These are phyloP conservation scores for Amazona finschi DNA, from an alignment of 2,797 vertebrate genomes.

Conservation along the genomic window DNA sequence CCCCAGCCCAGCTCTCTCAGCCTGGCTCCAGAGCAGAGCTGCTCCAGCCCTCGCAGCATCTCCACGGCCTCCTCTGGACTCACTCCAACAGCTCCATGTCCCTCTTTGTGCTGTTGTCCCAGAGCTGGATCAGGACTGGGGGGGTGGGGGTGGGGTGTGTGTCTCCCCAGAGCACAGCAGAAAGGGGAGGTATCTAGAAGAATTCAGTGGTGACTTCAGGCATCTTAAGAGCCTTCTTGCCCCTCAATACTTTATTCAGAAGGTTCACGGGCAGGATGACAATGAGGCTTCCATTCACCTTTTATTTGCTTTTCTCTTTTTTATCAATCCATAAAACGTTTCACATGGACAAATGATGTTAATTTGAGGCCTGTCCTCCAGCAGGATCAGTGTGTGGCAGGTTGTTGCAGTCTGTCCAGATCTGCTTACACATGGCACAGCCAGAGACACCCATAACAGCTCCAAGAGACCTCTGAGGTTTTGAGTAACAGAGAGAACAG, in stretches of 20 bases:
- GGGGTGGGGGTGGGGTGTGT: too few relatives aligned
- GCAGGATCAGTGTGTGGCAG: neutral
- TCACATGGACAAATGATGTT: neutral
- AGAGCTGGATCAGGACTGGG: neutral
- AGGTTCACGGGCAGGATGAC: neutral
- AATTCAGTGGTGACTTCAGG: neutral
- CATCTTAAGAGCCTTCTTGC: neutral
- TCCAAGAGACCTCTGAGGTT: neutral
- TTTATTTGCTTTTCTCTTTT: neutral
- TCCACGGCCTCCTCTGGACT: too few relatives aligned
- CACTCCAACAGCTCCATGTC: too few relatives aligned
- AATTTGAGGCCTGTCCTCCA: neutral
- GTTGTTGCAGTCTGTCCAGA: neutral
- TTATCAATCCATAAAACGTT: neutral
- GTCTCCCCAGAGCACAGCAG: neutral
- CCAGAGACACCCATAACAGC: neutral
- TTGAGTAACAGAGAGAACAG: neutral
- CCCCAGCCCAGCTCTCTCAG: too few relatives aligned
- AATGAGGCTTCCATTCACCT: neutral
- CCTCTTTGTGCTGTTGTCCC: neutral
- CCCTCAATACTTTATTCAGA: neutral
- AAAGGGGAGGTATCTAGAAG: neutral
- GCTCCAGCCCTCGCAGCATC: too few relatives aligned
- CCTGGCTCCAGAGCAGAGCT: too few relatives aligned
- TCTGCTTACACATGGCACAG: neutral